Conservation (phyloP, 2,113 vertebrate genomes). For the Mesoclemmys tuberculata region DNA sequence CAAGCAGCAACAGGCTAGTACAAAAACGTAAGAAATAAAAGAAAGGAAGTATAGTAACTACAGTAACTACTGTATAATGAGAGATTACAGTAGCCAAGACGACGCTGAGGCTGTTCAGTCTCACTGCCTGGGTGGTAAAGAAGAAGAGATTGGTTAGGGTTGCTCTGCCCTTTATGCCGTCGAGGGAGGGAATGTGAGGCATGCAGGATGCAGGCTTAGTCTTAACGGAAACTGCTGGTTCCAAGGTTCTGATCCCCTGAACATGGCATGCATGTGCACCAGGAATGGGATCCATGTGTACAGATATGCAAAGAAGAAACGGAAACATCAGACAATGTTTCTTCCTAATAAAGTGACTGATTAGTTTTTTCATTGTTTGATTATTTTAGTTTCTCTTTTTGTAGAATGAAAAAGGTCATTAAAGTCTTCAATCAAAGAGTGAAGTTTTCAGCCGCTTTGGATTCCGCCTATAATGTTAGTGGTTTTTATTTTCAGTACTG, state of each 20-base stretch:
- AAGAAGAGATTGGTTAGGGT: background rate
- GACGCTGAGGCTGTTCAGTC: no score
- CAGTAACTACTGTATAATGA: background rate
- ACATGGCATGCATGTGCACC: background rate
- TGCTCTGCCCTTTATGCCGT: background rate
- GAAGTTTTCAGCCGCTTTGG: background rate
- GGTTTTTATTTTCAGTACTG: background rate
- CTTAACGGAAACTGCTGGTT: background rate
- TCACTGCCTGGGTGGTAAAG: background rate
- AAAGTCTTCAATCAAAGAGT: background rate
- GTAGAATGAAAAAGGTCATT: fast-evolving
- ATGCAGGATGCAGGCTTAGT: background rate
- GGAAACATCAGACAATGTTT: background rate
- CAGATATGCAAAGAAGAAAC: background rate
- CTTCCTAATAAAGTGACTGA: background rate
- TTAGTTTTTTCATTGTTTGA: fast-evolving
- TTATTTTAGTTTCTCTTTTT: background rate
- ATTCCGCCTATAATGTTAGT: background rate
- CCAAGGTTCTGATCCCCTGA: background rate
- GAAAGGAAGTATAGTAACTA: background rate
- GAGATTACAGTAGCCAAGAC: background rate
- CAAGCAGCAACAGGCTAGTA: background rate
- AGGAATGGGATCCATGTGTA: background rate
- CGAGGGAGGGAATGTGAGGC: background rate
- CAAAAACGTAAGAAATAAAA: background rate